These are phyloP conservation scores for Emydocephalus ijimae DNA, from an alignment of 2,113 vertebrate species.

Conservation along the genomic window DNA sequence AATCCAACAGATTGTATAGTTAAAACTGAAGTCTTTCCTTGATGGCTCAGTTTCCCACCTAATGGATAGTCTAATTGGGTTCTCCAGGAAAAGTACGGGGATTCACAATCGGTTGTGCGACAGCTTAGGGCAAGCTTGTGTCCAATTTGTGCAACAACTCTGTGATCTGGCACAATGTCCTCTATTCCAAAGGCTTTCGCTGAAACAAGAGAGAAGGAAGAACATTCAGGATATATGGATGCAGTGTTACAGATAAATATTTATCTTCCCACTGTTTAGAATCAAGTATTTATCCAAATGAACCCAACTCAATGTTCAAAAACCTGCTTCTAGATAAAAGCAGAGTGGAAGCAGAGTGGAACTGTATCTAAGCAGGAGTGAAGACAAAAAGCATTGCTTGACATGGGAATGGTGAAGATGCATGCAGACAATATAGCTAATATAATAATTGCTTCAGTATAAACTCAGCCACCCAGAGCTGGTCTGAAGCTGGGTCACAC, in stretches of 20 bases:
- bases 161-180: conserved; percentile 41
- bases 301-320: neutral
- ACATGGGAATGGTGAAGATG: neutral
- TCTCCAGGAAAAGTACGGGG: conserved; percentile 71
- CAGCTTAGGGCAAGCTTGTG: conserved; percentile 54
- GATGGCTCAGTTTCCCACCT: conserved; percentile 38
- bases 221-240: neutral
- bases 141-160: conserved; percentile 58
- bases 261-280: neutral
- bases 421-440: neutral
- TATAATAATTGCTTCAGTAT: neutral
- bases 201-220: conserved; percentile 34
- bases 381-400: neutral
- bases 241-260: neutral
- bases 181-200: conserved; percentile 57
- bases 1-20: conserved; percentile 60
- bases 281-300: neutral
- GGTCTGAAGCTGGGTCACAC: neutral
- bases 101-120: conserved; percentile 55
- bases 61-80: conserved; percentile 63
- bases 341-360: neutral
- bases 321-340: neutral
- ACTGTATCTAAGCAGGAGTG: neutral
- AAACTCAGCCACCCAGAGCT: neutral
- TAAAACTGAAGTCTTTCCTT: conserved; percentile 51